phyloP scores from a whole-genome alignment of 2,797 vertebrate genomes.

The Telmatherina bonti region DNA sequence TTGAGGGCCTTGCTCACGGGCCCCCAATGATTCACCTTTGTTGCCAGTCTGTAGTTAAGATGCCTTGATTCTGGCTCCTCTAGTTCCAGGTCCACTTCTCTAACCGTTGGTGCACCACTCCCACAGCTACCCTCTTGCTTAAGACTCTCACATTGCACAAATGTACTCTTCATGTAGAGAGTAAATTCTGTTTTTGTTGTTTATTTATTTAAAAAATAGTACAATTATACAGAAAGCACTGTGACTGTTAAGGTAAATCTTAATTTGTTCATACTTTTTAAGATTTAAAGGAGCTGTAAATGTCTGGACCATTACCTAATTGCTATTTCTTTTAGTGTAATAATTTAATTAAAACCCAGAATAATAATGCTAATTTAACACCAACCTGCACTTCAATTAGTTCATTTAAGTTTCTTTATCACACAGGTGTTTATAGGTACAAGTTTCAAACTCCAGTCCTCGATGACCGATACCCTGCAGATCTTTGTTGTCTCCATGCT shows the following conservation, averaged over 20 bases:
- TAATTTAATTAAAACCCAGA: neutral
- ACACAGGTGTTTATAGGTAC: neutral
- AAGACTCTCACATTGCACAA: too few relatives aligned
- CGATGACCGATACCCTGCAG: too few relatives aligned
- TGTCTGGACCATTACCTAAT: neutral
- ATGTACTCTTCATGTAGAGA: neutral
- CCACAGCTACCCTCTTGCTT: too few relatives aligned
- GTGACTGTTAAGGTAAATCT: neutral
- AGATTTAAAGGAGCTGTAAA: neutral
- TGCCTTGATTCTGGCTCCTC: too few relatives aligned
- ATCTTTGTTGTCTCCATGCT: too few relatives aligned
- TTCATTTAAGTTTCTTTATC: neutral
- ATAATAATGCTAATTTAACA: neutral
- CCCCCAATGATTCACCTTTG: too few relatives aligned
- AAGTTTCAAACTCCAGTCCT: too few relatives aligned
- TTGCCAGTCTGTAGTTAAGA: too few relatives aligned
- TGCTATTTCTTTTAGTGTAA: neutral
- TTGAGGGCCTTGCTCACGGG: too few relatives aligned
- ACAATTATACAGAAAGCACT: neutral
- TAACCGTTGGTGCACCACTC: too few relatives aligned
- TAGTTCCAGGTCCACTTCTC: too few relatives aligned
- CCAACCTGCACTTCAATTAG: neutral
- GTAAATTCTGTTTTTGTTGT: neutral
- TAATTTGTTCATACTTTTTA: neutral
- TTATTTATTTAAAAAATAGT: neutral